Evolutionary conservation across 2,113 vertebrate species (phyloP).

Genomic region (Sturnira hondurensis): DNA sequence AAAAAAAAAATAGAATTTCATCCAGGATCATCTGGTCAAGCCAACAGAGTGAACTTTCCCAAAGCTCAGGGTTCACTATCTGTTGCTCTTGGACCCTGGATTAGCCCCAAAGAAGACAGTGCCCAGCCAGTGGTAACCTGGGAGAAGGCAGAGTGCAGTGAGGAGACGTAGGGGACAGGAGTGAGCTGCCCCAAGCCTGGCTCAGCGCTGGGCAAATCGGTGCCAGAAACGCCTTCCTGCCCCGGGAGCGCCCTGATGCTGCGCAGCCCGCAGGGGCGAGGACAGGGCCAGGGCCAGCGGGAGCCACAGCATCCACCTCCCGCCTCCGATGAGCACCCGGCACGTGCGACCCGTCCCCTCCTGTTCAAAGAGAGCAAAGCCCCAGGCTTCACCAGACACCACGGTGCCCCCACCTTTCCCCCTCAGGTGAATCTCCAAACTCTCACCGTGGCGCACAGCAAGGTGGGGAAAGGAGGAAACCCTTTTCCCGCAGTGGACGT

Average conservation of each 20-base stretch:
- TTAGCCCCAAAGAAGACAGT: not conserved
- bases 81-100: not conserved
- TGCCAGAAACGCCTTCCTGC: not conserved
- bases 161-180: not conserved
- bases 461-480: not conserved
- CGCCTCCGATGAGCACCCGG: not conserved
- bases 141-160: too few species aligned
- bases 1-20: too few species aligned
- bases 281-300: accelerated
- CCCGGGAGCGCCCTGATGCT: not conserved
- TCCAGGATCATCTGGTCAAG: not conserved
- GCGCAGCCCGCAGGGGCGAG: accelerated
- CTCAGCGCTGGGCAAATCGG: accelerated
- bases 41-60: not conserved
- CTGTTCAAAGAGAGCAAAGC: not conserved
- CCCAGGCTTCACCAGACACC: not conserved
- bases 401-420: not conserved
- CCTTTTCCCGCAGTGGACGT: not conserved
- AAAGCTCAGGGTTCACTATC: not conserved
- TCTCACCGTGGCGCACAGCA: not conserved
- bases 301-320: accelerated
- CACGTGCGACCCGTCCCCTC: not conserved
- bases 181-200: not conserved
- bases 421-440: not conserved
- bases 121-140: not conserved